These are phyloP conservation scores for Ectemnius continuus DNA, from an alignment of 2,888 invertebrate species.

Conservation along the genomic window DNA sequence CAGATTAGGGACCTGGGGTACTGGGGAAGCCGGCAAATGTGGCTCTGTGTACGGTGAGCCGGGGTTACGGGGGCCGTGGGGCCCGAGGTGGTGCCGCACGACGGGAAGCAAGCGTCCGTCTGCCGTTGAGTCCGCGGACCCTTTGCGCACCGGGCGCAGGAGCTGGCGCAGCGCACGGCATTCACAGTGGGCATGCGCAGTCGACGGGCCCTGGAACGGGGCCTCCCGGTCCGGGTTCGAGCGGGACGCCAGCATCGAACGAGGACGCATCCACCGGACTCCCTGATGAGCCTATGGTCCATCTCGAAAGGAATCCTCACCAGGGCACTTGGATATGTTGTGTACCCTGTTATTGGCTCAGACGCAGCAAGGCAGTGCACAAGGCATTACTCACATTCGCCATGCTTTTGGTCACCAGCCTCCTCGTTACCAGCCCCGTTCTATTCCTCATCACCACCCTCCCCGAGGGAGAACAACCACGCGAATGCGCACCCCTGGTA, in stretches of 20 bases:
- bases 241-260: constrained; percentile 39
- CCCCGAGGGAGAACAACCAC: constrained; percentile 76
- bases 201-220: constrained; percentile 32
- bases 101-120: constrained; percentile 64
- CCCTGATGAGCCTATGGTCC: constrained; percentile 72
- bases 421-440: constrained; percentile 82
- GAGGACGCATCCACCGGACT: constrained; percentile 58
- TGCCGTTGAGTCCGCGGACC: constrained; percentile 71
- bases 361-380: constrained; percentile 81
- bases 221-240: constrained; percentile 36
- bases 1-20: constrained; percentile 49
- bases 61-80: constrained; percentile 72
- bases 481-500: constrained; percentile 73
- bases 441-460: constrained; percentile 80
- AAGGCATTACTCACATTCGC: constrained; percentile 82
- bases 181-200: constrained; percentile 62
- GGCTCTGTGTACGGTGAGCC: constrained; percentile 77
- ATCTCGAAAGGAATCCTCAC: constrained; percentile 66
- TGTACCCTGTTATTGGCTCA: constrained; percentile 81
- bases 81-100: constrained; percentile 67
- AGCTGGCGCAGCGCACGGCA: constrained; percentile 11
- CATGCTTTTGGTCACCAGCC: constrained; percentile 81
- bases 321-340: constrained; percentile 81
- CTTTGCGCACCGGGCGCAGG: constrained; percentile 61
- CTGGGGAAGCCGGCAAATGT: constrained; percentile 72